A percentile compares a stretch with the other conserved stretches of the same genome.
Evolutionary conservation across 2,113 vertebrate species (phyloP).

Genomic region (Tetraodon nigroviridis): DNA sequence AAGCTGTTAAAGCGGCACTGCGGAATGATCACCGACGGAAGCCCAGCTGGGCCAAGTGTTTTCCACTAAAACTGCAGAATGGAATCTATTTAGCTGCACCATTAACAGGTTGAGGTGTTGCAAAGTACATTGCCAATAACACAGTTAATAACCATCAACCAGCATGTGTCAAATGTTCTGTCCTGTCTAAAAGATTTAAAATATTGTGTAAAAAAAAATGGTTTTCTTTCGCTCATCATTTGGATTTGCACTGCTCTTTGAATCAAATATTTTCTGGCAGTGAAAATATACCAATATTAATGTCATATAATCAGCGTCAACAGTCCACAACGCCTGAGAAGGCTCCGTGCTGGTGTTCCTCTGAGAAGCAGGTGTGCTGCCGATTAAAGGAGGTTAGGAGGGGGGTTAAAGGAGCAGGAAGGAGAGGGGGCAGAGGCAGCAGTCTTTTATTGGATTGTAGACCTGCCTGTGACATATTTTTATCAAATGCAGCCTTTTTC

Average conservation of each 20-base stretch:
- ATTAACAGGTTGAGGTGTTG: neutral
- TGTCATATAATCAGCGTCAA: too few relatives aligned
- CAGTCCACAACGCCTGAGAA: slow-evolving; percentile 36
- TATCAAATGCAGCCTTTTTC: slow-evolving; percentile 40
- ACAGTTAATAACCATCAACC: neutral
- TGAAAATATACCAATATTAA: too few relatives aligned
- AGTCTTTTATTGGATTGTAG: slow-evolving; percentile 11
- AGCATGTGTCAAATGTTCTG: neutral
- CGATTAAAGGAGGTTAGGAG: slow-evolving; percentile 37
- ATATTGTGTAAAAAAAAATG: too few relatives aligned
- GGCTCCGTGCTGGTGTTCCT: slow-evolving; percentile 65
- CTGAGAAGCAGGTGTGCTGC: slow-evolving; percentile 49
- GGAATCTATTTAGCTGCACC: too few relatives aligned
- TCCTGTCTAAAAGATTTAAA: too few relatives aligned
- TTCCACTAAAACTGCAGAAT: neutral
- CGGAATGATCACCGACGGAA: neutral
- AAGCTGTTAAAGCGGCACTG: neutral
- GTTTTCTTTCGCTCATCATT: too few relatives aligned
- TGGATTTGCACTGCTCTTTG: too few relatives aligned
- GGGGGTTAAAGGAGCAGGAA: slow-evolving; percentile 27
- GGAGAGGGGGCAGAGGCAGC: slow-evolving; percentile 17
- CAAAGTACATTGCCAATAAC: neutral
- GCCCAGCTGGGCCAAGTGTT: neutral
- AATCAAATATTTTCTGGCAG: too few relatives aligned
- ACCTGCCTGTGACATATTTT: slow-evolving; percentile 53